Conservation (phyloP, 2,797 vertebrate genomes). For the Mionectes olivaceus region DNA sequence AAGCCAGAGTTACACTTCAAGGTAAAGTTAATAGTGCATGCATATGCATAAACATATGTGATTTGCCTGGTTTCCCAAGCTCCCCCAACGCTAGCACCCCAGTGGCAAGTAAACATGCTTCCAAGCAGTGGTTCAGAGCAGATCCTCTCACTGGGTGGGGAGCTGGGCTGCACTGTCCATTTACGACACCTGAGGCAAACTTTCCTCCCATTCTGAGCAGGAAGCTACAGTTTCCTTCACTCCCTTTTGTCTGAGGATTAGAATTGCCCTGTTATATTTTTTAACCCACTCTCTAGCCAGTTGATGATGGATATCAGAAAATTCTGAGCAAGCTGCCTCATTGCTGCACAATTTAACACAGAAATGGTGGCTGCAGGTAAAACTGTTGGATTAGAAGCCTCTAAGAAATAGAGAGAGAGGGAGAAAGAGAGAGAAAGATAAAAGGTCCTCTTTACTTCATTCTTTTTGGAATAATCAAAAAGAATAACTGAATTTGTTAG, state of each 20-base stretch:
- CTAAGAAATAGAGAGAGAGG: not conserved
- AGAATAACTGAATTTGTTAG: not conserved
- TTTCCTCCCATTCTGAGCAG: not conserved
- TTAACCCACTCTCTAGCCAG: not conserved
- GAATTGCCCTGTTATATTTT: not conserved
- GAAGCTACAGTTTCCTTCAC: not conserved
- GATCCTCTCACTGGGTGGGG: not conserved
- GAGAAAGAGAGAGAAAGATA: not conserved
- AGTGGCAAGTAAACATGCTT: not conserved
- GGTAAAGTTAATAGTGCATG: not conserved
- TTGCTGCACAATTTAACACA: not conserved
- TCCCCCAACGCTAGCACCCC: not conserved
- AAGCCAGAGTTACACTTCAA: not conserved
- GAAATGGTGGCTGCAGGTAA: not conserved
- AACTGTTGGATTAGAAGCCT: not conserved
- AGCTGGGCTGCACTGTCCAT: fast-evolving
- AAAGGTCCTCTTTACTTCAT: not conserved
- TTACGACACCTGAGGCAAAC: not conserved
- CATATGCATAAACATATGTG: not conserved
- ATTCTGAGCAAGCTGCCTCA: not conserved
- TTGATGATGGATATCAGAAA: not conserved
- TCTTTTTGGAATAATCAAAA: not conserved
- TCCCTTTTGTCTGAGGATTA: not conserved
- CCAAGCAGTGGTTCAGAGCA: not conserved
- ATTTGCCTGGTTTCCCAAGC: not conserved